Percentiles rank a stretch among this genome's conserved stretches.
Conservation (phyloP, 2,113 vertebrate species). For the Antigone vipio region DNA sequence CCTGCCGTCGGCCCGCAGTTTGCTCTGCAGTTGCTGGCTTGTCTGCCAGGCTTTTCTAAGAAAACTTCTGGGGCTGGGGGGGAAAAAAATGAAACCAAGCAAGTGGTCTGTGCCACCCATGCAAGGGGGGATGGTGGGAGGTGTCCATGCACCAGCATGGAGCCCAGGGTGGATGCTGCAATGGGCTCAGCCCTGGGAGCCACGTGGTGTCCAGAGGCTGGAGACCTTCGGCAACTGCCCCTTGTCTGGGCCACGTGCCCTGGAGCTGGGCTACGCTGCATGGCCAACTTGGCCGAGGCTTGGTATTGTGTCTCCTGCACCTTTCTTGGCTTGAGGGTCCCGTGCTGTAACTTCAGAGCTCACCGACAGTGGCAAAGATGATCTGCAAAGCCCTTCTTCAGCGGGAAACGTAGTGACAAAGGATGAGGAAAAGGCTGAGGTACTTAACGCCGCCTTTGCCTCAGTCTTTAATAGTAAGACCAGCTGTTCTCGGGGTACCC, state of each 20-base stretch:
- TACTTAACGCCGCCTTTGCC: too few relatives aligned
- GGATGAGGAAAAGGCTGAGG: too few relatives aligned
- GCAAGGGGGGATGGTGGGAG: not conserved
- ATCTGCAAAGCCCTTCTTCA: not conserved
- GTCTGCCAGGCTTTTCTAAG: not conserved
- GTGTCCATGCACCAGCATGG: rapidly evolving
- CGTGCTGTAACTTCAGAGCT: rapidly evolving
- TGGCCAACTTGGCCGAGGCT: not conserved
- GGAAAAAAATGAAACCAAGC: not conserved
- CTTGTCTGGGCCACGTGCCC: rapidly evolving
- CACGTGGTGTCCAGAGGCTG: not conserved
- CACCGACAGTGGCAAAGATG: not conserved
- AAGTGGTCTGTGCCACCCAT: not conserved
- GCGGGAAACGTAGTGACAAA: too few relatives aligned
- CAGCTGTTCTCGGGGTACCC: too few relatives aligned
- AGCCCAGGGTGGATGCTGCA: not conserved
- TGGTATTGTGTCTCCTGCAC: not conserved
- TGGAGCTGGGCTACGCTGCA: not conserved
- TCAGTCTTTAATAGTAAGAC: too few relatives aligned
- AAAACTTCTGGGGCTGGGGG: not conserved
- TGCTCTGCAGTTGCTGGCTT: not conserved
- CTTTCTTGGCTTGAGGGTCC: not conserved
- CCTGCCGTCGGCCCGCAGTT: not conserved
- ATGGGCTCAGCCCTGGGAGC: not conserved
- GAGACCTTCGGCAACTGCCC: not conserved